Evolutionary conservation across 2,113 vertebrate genomes (phyloP), one percentile per base, ranked within the genome.

Genomic region (Holacanthus passer): DNA sequence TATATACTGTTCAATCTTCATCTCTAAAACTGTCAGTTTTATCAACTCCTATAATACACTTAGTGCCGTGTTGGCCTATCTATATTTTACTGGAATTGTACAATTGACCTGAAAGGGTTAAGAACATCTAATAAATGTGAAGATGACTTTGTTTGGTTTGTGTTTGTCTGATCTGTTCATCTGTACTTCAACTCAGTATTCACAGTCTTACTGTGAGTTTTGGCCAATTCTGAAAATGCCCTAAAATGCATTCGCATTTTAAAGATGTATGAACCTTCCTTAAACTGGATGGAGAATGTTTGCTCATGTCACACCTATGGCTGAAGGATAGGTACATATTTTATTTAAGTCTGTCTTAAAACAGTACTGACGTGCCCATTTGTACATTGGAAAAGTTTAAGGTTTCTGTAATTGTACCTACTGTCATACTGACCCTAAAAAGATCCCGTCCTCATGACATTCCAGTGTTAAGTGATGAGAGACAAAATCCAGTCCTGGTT

Each of bases 61-160:
- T 55, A 12, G 37, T 79, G 55, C 53, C 56, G 82, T 5, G 66
- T 39, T 16, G 63, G 65, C 4, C 65, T 45, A 45, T 62, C 29
- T 68, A 1, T 31, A 55, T 52, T 4, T 43, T 48, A 66, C 80
- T 79, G 75, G 59, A 76, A 47, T 64, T 74, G 20, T 79, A 60
- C 22, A 39, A 9, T 82, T 27, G 3, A 47, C 64, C 67, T 70
- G 6, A 58, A 71, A 78, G 16, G 8, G 11, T 72, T 22, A 24
- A 73, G 1, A 22, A 76, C 58, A 27, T 45, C 52, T 45, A 84
- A 87, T 89, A 89, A 84, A 89, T 90, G 41, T 72, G 7, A 84
- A 71, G 5, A 67, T 43, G 12, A 35, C 8, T 50, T 70, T 47
- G 29, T 74, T 76, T 24, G 5, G 2, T 58, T 47, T 27, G 5